phyloP scores from a whole-genome alignment of 2,888 invertebrate genomes.

The Criorhina ranunculi region DNA sequence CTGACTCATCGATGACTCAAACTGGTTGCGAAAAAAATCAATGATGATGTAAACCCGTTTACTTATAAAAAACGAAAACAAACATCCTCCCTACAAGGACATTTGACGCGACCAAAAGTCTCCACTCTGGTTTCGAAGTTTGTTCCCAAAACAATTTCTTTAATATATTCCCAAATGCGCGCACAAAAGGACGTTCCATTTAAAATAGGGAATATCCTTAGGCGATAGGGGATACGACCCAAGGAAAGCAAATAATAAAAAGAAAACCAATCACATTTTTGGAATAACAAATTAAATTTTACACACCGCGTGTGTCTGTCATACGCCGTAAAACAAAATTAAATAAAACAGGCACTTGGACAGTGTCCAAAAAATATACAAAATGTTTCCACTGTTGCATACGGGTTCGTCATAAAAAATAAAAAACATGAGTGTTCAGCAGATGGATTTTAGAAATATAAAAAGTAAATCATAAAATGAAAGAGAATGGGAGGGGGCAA shows the following conservation, averaged over 20 bases:
- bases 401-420: slow-evolving; percentile 15
- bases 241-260: slow-evolving; percentile 14
- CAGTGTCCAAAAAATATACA: not conserved
- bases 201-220: not conserved
- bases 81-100: slow-evolving; percentile 9
- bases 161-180: not conserved
- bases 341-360: slow-evolving; percentile 25
- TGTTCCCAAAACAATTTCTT: not conserved
- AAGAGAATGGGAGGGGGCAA: slow-evolving; percentile 6
- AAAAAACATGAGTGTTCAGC: not conserved
- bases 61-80: not conserved
- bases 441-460: not conserved
- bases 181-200: slow-evolving; percentile 8
- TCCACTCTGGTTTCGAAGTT: not conserved
- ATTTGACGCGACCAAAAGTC: slow-evolving; percentile 25
- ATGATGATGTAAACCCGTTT: not conserved
- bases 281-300: slow-evolving; percentile 23
- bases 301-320: slow-evolving; percentile 15
- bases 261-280: slow-evolving; percentile 21
- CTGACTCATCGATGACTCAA: slow-evolving; percentile 38
- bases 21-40: slow-evolving; percentile 5
- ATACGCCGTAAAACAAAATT: slow-evolving; percentile 6
- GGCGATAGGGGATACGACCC: not conserved
- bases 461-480: not conserved
- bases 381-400: not conserved